Evolutionary conservation across 2,797 vertebrate genomes (phyloP).

Genomic region (Masticophis lateralis): DNA sequence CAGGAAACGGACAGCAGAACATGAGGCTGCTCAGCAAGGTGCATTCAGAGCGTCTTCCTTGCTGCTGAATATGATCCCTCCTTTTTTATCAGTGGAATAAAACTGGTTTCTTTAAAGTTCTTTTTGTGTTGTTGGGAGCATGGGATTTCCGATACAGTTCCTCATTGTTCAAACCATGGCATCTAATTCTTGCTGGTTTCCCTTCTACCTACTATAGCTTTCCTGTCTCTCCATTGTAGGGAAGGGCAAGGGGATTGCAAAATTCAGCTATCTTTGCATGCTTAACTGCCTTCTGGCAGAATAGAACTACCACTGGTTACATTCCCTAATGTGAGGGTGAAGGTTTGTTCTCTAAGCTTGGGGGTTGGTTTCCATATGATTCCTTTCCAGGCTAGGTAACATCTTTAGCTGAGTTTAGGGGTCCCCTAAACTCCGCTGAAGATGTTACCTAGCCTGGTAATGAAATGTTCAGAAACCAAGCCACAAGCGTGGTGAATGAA

Average conservation of each 20-base stretch:
- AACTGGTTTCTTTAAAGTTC: neutral
- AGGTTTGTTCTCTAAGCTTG: no score
- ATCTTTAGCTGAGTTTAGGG: no score
- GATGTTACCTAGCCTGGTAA: neutral
- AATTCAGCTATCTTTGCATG: no score
- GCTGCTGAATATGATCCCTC: neutral
- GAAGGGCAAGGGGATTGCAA: neutral
- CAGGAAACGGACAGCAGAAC: constrained; percentile 86
- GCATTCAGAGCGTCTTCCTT: neutral
- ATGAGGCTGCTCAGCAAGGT: constrained; percentile 92
- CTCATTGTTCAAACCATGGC: no score
- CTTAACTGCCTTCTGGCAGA: neutral
- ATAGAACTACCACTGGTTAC: neutral
- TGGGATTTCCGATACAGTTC: neutral
- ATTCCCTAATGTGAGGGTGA: neutral
- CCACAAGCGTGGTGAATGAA: neutral
- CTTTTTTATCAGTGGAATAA: neutral
- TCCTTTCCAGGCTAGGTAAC: no score
- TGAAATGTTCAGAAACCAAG: neutral
- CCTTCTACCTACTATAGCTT: neutral
- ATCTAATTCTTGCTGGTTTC: neutral
- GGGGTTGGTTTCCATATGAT: no score
- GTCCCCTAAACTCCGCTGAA: neutral
- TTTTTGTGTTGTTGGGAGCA: neutral
- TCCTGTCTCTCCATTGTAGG: neutral